Conservation (phyloP, 2,113 vertebrate species). For the Dryoscopus gambensis region DNA sequence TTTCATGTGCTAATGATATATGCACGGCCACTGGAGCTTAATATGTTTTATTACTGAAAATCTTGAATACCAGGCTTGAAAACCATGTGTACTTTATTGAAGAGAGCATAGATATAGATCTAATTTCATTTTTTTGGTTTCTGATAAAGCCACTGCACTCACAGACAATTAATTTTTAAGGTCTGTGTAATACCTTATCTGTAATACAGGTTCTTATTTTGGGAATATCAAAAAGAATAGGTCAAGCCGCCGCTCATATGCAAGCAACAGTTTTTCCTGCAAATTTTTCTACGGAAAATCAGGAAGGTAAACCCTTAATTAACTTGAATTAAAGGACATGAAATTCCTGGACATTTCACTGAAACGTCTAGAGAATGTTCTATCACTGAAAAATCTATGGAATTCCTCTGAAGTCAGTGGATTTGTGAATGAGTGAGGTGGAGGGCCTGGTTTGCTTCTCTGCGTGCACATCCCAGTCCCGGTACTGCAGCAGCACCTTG, state of each 20-base stretch:
- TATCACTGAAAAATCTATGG: neutral
- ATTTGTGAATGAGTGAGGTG: neutral
- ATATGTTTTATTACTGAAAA: neutral
- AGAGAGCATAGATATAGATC: neutral
- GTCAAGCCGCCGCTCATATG: neutral
- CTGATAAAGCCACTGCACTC: neutral
- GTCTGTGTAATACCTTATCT: neutral
- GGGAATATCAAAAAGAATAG: neutral
- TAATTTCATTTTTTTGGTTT: neutral
- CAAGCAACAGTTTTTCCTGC: neutral
- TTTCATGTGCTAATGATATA: neutral
- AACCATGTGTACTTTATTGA: neutral
- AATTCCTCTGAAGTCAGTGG: neutral
- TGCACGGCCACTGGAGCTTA: neutral
- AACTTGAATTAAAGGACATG: neutral
- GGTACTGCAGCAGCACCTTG: accelerated
- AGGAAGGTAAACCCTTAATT: neutral
- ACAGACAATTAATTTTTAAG: neutral
- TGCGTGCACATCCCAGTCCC: neutral
- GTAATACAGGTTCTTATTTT: neutral
- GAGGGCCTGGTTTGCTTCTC: neutral
- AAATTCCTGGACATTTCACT: neutral
- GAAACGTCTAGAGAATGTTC: neutral
- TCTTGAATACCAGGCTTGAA: neutral
- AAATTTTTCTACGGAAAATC: neutral